Conservation (phyloP, 2,113 vertebrate species). For the Petroica traversi region DNA sequence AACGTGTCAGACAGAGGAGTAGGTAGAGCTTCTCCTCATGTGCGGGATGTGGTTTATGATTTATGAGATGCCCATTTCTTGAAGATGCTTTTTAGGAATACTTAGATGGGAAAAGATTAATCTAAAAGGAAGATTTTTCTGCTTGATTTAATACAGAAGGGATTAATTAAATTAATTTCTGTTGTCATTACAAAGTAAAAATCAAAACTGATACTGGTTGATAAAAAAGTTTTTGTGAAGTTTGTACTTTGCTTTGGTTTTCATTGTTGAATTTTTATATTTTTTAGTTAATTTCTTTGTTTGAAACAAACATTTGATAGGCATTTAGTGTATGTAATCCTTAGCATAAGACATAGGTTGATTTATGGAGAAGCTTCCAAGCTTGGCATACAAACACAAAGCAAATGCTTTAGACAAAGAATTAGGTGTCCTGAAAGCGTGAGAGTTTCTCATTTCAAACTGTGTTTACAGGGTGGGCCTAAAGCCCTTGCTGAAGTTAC, state of each 20-base stretch:
- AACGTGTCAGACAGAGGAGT: background rate
- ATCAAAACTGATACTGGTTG: background rate
- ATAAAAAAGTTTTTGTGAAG: background rate
- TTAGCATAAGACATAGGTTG: background rate
- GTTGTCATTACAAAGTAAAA: background rate
- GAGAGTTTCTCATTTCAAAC: background rate
- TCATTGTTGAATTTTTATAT: background rate
- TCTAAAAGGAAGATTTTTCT: background rate
- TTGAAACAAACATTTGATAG: background rate
- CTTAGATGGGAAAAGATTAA: background rate
- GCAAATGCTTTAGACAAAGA: background rate
- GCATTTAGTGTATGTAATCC: background rate
- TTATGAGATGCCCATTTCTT: background rate
- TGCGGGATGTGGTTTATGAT: background rate
- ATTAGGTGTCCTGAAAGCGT: background rate
- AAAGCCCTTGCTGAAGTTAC: background rate
- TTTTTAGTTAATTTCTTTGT: background rate
- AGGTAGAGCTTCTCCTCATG: background rate
- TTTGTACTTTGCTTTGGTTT: background rate
- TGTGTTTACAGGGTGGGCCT: background rate
- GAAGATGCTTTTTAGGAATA: background rate
- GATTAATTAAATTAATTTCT: background rate
- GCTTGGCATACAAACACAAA: background rate
- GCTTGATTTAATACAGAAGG: background rate
- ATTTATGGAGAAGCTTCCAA: background rate